A percentile compares a stretch with the other conserved stretches of the same genome.
These are phyloP conservation scores for Mustelus asterias DNA, from an alignment of 2,113 vertebrate genomes.

Conservation along the genomic window DNA sequence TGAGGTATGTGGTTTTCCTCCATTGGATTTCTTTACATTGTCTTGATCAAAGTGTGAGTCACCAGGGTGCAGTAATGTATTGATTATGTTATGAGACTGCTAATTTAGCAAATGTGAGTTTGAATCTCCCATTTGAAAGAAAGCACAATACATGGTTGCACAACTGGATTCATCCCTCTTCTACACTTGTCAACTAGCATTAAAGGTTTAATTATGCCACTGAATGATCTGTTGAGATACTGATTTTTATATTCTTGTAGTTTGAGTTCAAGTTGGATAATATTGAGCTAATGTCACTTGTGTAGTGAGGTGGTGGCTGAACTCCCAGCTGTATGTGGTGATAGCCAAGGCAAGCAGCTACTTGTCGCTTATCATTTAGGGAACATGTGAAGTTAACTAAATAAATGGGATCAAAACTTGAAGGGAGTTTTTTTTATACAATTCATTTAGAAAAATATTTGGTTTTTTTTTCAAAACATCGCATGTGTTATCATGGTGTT, in stretches of 20 bases:
- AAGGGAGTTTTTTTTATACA: neutral
- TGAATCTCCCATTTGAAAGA: neutral
- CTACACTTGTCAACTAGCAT: neutral
- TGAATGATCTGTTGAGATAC: neutral
- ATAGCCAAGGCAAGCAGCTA: neutral
- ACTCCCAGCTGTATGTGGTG: neutral
- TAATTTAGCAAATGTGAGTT: neutral
- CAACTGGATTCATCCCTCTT: neutral
- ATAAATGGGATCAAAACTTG: neutral
- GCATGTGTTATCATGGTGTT: neutral
- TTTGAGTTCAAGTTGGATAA: neutral
- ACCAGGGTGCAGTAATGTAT: neutral
- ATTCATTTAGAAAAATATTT: neutral
- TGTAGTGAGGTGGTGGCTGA: neutral
- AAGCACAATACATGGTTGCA: neutral
- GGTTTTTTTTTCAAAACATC: neutral
- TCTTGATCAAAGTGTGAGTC: neutral
- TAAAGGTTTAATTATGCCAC: neutral
- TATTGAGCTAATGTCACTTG: neutral
- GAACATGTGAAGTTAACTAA: neutral
- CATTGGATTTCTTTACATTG: neutral
- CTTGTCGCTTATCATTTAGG: neutral
- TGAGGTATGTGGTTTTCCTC: conserved; percentile 60
- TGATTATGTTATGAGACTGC: neutral
- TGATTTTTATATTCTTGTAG: neutral